Conservation (phyloP, 2,113 vertebrate genomes). For the Cercocebus atys region DNA sequence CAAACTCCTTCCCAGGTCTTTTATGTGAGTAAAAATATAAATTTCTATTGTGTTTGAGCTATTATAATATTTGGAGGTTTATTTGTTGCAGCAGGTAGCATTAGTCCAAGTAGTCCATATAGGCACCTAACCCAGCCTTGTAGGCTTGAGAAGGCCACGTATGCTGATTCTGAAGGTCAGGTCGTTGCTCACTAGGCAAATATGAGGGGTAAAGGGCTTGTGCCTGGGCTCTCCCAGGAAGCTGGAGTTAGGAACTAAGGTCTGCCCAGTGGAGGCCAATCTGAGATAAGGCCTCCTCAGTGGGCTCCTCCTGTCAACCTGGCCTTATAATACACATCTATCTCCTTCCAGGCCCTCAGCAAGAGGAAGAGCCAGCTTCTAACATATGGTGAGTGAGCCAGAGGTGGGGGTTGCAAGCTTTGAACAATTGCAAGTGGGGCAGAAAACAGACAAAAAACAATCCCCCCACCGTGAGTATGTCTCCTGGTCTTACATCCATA, state of each 20-base stretch:
- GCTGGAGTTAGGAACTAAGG: background rate
- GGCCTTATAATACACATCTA: background rate
- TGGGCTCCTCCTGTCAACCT: background rate
- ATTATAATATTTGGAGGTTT: too few relatives aligned
- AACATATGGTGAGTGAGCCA: accelerated
- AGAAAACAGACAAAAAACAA: background rate
- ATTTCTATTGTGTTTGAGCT: background rate
- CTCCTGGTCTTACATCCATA: background rate
- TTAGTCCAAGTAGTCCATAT: accelerated
- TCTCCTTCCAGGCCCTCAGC: background rate
- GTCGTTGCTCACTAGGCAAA: too few relatives aligned
- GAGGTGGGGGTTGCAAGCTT: too few relatives aligned
- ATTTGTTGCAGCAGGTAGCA: background rate
- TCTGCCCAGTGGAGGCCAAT: too few relatives aligned
- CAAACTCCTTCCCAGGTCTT: background rate
- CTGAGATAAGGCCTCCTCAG: background rate
- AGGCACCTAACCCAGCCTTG: background rate
- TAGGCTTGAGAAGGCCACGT: too few relatives aligned
- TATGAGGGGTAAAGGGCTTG: accelerated
- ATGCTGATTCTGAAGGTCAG: background rate
- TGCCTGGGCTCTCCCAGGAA: background rate
- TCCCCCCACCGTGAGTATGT: accelerated
- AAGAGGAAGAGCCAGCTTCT: background rate
- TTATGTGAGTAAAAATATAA: background rate
- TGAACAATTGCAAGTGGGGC: background rate